Evolutionary conservation across 2,888 invertebrate genomes (phyloP), one percentile per base, ranked within the genome.

Genomic region (Anoplius nigerrimus): DNA sequence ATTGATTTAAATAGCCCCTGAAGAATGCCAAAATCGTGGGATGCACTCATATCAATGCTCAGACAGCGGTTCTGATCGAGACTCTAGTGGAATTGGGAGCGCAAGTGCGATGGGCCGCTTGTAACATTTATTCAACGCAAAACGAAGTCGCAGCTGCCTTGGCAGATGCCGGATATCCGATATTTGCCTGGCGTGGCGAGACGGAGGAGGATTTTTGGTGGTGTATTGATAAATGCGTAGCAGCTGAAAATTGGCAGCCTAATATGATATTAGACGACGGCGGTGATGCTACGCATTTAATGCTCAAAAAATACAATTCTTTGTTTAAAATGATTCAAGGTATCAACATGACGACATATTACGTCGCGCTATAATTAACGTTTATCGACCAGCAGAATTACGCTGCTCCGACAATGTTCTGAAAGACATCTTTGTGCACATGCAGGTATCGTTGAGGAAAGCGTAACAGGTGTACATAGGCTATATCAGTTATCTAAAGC

Each of bases 191-290:
- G 98, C 95, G 98, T 63, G 97, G 98, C 0, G 98, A 98, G 89
- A 96, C 97, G 5, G 98, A 98, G 88, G 98, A 98, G 86, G 98
- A 98, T 83, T 98, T 98, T 90, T 98, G 98, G 98, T 98, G 98
- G 98, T 98, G 98, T 87, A 98, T 98, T 82, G 98, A 98, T 89
- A 95, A 95, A 86, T 98, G 98, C 89, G 94, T 98, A 2, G 96
- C 96, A 79, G 93, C 94, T 0, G 95, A 96, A 78, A 93, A 94
- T 83, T 99, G 98, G 98, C 97, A 97, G 85, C 98, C 98, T 3
- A 99, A 99, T 89, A 97, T 98, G 96, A 98, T 98, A 83, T 90
- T 98, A 73, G 98, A 98, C 86, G 98, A 98, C 88, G 98, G 98
- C 0, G 98, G 98, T 0, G 98, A 98, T 90, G 97, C 98, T 48